Conservation (phyloP, 2,797 vertebrate genomes). For the Erethizon dorsatum region DNA sequence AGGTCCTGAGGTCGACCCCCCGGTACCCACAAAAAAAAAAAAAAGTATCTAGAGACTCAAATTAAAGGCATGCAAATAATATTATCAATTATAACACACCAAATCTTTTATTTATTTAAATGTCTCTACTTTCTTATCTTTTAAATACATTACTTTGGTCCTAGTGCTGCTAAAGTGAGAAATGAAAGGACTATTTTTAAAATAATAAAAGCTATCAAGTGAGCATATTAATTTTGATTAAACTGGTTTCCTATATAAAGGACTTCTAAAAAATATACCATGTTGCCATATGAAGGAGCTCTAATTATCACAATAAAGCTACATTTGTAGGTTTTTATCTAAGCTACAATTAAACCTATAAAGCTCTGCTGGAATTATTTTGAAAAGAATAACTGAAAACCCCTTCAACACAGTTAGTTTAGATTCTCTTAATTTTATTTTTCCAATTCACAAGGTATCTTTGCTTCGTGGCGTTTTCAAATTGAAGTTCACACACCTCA, state of each 20-base stretch:
- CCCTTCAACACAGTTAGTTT: conserved; percentile 42
- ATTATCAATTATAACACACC: background rate
- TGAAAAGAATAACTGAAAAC: conserved; percentile 54
- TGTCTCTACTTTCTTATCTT: conserved; percentile 40
- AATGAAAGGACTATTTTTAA: conserved; percentile 30
- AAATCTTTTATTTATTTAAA: conserved; percentile 9
- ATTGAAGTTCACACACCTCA: conserved; percentile 63
- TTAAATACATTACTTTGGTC: conserved; percentile 3
- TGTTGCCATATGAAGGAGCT: background rate
- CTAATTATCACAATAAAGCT: background rate
- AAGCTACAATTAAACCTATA: conserved; percentile 59
- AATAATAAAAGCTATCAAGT: conserved; percentile 52
- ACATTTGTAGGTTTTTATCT: conserved; percentile 61
- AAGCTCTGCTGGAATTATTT: conserved; percentile 62
- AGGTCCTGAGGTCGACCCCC: no score
- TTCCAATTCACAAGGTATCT: conserved; percentile 55
- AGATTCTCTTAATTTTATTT: conserved; percentile 69
- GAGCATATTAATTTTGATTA: conserved; percentile 3
- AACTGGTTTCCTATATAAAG: background rate
- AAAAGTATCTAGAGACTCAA: conserved; percentile 5
- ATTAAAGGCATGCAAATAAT: conserved; percentile 56
- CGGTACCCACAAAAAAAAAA: no score
- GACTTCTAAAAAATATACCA: background rate
- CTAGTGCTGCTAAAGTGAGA: background rate
- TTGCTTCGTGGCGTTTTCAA: conserved; percentile 12